phyloP scores from a whole-genome alignment of 2,888 invertebrate genomes.

The Auanema sp. region DNA sequence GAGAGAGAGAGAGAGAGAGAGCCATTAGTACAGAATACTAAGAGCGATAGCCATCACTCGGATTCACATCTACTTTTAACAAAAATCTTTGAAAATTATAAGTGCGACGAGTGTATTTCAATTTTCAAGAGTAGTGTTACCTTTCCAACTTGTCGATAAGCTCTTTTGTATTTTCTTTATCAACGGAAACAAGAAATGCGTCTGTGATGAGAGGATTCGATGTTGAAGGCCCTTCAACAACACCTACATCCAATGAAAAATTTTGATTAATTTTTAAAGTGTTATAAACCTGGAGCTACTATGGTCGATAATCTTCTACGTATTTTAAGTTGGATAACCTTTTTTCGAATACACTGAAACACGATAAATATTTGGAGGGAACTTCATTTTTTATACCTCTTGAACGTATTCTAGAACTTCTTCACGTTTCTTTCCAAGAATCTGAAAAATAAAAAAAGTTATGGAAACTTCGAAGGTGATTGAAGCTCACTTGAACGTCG shows the following conservation, averaged over 20 bases:
- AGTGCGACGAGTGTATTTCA: background rate
- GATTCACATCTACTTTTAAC: background rate
- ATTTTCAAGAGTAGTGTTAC: slow-evolving; percentile 7
- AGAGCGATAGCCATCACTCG: background rate
- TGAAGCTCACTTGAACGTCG: slow-evolving; percentile 77
- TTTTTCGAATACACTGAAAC: slow-evolving; percentile 89
- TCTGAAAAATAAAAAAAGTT: too few relatives aligned
- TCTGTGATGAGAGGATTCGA: slow-evolving; percentile 29
- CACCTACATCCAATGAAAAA: background rate
- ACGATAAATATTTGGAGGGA: background rate
- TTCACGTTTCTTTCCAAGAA: slow-evolving; percentile 83
- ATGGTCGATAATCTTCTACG: slow-evolving; percentile 72
- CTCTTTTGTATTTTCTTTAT: slow-evolving; percentile 41
- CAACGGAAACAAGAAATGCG: slow-evolving; percentile 48
- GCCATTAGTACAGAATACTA: slow-evolving; percentile 1
- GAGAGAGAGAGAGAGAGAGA: too few relatives aligned
- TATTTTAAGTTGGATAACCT: slow-evolving; percentile 89
- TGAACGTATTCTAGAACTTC: slow-evolving; percentile 93
- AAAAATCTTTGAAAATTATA: slow-evolving; percentile 3
- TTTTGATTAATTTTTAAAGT: background rate
- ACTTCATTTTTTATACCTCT: slow-evolving; percentile 74
- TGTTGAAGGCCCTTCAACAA: too few relatives aligned
- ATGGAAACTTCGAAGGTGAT: background rate
- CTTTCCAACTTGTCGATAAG: slow-evolving; percentile 29
- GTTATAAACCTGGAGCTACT: slow-evolving; percentile 5